A percentile compares a stretch with the other conserved stretches of the same genome.
These are phyloP conservation scores for Aphidoletes aphidimyza DNA, from an alignment of 2,888 invertebrate genomes.

Conservation along the genomic window DNA sequence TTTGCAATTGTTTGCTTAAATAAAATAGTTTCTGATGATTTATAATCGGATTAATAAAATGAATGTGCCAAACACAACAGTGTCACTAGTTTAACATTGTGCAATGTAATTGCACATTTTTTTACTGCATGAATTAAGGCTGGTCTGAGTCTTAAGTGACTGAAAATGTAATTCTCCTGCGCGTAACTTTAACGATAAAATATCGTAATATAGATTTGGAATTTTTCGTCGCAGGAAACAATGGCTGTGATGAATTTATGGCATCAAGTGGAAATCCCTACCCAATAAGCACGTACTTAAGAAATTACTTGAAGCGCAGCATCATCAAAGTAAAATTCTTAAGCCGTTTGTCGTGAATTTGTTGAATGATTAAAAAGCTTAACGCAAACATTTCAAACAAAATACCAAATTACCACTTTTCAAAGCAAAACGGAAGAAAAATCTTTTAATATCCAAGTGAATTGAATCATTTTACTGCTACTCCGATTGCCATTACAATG, in stretches of 20 bases:
- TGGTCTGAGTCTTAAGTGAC: background rate
- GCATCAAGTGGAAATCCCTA: background rate
- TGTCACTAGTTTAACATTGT: background rate
- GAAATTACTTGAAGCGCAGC: background rate
- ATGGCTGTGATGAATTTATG: slow-evolving; percentile 17
- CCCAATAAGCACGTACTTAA: slow-evolving; percentile 5
- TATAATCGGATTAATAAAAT: slow-evolving; percentile 30
- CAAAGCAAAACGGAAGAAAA: no score
- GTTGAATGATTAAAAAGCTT: background rate
- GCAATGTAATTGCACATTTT: background rate
- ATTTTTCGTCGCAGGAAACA: background rate
- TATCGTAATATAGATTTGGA: no score
- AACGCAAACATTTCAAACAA: no score
- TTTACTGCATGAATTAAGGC: slow-evolving; percentile 25
- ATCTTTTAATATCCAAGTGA: no score
- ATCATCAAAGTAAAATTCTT: background rate
- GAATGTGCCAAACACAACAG: background rate
- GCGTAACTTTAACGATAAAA: no score
- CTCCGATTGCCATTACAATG: no score
- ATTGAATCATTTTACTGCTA: no score
- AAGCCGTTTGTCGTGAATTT: no score
- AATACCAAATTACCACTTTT: no score
- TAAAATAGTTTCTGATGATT: background rate
- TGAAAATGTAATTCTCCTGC: no score
- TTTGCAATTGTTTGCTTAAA: background rate